Base-by-base conservation (phyloP, 1,140 invertebrate genomes). In the Trachymyrmex cornetzi region DNA sequence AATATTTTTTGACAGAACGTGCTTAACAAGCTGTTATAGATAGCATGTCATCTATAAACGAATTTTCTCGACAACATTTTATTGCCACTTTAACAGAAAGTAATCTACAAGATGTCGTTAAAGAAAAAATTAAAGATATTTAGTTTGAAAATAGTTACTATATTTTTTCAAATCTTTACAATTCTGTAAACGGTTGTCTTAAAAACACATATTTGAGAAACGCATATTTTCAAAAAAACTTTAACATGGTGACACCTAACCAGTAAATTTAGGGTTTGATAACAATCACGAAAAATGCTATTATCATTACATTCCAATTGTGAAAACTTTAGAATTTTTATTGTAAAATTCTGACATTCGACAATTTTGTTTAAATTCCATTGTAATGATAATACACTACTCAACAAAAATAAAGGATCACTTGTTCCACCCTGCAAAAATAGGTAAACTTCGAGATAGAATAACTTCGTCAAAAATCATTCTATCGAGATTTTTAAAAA, bases 231-330 rank as follows among this genome's bases (percentile, higher is more conserved):
- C 0, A 57, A 74, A 22, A 55, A 22, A 11, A 55, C 38, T 57
- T 57, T 57, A 0, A 34, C 1, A 11, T 74, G 38, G 11, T 74
- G 3, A 74, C 38, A 53, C 50, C 27, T n/a, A 57, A 57, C 27
- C 34, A 57, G 55, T 74, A 12, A 74, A 74, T 34, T 57, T 74
- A 57, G 19, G 71, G 22, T 57, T 34, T n/a, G 50, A 16, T 57
- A 74, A 57, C 4, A 55, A 74, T 14, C 50, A 57, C 5, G 57
- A 57, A 12, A 5, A 57, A 57, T 55, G 50, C 7, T 74, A n/a
- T 22, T 74, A 57, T 38, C 71, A 74, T 74, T 74, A 74, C 3
- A 22, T 74, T n/a, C 38, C 53, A 57, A 74, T 74, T 57, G 57
- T 55, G 71, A 9, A 74, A n/a, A 74, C 71, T 55, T 4, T 57